Evolutionary conservation across 2,113 vertebrate genomes (phyloP).

Genomic region (Onychostruthus taczanowskii): DNA sequence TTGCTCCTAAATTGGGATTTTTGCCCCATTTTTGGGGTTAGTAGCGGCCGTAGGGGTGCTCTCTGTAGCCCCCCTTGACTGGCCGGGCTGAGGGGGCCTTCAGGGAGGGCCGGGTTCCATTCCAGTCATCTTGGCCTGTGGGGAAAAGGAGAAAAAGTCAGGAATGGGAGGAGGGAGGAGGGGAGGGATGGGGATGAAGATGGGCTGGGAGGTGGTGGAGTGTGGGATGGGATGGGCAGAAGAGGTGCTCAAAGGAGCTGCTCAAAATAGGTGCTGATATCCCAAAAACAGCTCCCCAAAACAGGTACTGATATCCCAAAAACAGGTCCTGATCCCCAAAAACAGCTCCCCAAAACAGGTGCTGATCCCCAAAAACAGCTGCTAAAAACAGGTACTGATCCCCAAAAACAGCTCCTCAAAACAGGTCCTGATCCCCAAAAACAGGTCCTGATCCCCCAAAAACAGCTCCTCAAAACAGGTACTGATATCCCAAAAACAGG

Average conservation of each 20-base stretch:
- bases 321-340: neutral
- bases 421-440: no score
- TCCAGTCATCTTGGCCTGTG: conserved; percentile 93
- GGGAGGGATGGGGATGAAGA: fast-evolving
- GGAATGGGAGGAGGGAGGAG: fast-evolving
- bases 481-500: neutral
- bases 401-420: no score
- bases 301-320: neutral
- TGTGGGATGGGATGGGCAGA: no score
- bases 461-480: no score
- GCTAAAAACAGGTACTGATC: no score
- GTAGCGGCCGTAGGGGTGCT: conserved; percentile 94
- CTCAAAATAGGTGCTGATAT: neutral
- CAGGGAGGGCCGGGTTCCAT: conserved; percentile 81
- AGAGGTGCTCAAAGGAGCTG: no score
- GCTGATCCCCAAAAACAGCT: no score
- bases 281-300: neutral
- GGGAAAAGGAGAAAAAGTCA: neutral
- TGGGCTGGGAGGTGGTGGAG: neutral
- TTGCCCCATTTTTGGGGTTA: conserved; percentile 69
- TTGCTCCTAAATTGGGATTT: conserved; percentile 75
- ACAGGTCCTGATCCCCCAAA: no score
- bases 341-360: neutral
- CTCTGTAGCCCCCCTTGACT: conserved; percentile 87
- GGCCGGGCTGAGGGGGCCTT: conserved; percentile 84